These are phyloP conservation scores for Nasonovia ribisnigri DNA, from an alignment of 2,888 invertebrate genomes.

Conservation along the genomic window DNA sequence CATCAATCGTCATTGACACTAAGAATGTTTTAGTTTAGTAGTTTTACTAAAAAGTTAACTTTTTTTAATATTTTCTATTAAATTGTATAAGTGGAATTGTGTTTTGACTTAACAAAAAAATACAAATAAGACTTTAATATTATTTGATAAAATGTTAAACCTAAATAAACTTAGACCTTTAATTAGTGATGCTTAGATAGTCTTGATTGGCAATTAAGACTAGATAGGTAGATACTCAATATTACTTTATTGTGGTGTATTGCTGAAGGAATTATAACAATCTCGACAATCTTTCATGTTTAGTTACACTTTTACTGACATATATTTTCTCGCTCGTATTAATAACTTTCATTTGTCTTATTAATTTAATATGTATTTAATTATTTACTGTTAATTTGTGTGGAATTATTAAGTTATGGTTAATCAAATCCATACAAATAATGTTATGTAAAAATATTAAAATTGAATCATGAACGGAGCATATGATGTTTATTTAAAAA, in stretches of 20 bases:
- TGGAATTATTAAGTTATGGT: background rate
- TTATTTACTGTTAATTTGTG: background rate
- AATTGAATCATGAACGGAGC: background rate
- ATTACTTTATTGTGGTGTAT: background rate
- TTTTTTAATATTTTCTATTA: background rate
- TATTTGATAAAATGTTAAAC: background rate
- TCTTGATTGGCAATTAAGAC: too few species aligned
- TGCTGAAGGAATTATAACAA: background rate
- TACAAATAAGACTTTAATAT: too few species aligned
- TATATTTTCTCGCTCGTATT: background rate
- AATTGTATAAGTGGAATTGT: background rate
- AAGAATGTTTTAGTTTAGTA: background rate
- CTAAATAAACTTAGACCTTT: background rate
- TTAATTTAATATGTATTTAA: background rate
- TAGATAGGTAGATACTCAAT: background rate
- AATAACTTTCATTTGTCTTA: background rate
- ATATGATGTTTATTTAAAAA: background rate
- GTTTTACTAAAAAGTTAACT: background rate
- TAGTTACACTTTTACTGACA: background rate
- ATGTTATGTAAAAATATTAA: too few species aligned
- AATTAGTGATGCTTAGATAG: background rate
- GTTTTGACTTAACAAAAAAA: background rate
- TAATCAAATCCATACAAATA: background rate
- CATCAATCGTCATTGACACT: background rate
- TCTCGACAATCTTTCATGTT: background rate